phyloP scores from a whole-genome alignment of 2,888 invertebrate species.

The Halictus ligatus region DNA sequence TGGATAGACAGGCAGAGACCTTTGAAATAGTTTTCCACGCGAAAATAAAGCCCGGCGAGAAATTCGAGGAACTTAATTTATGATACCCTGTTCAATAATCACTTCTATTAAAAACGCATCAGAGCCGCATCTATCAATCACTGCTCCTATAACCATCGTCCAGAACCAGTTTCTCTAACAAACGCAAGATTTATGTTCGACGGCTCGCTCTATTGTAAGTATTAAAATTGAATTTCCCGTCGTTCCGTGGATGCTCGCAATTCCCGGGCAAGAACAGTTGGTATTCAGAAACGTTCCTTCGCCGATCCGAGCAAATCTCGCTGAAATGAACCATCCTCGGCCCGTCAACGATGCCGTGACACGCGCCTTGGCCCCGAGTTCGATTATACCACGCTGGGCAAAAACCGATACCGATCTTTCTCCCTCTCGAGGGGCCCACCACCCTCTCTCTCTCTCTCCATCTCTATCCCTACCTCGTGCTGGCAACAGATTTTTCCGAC shows the following conservation, averaged over 20 bases:
- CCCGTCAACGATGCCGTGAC: slow-evolving; percentile 18
- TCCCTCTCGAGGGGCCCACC: not conserved
- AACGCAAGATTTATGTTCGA: not conserved
- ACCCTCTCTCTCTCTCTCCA: not conserved
- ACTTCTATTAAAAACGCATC: not conserved
- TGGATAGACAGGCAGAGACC: not conserved
- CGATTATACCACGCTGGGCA: not conserved
- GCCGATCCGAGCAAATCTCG: not conserved
- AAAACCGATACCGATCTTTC: slow-evolving; percentile 19
- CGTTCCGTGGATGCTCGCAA: not conserved
- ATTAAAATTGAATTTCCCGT: slow-evolving; percentile 7
- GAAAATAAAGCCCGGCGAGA: not conserved
- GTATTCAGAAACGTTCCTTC: slow-evolving; percentile 11
- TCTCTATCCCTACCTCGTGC: not conserved
- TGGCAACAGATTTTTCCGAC: slow-evolving; percentile 39
- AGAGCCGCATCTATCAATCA: not conserved
- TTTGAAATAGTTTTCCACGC: not conserved
- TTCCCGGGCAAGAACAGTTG: not conserved
- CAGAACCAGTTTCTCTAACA: not conserved
- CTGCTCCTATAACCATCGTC: not conserved
- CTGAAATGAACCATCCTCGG: slow-evolving; percentile 7
- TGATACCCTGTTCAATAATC: not conserved
- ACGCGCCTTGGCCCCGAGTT: not conserved
- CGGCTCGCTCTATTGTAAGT: not conserved
- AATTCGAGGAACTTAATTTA: not conserved